These are phyloP conservation scores for Lymantria dispar DNA, from an alignment of 2,888 invertebrate species.

Conservation along the genomic window DNA sequence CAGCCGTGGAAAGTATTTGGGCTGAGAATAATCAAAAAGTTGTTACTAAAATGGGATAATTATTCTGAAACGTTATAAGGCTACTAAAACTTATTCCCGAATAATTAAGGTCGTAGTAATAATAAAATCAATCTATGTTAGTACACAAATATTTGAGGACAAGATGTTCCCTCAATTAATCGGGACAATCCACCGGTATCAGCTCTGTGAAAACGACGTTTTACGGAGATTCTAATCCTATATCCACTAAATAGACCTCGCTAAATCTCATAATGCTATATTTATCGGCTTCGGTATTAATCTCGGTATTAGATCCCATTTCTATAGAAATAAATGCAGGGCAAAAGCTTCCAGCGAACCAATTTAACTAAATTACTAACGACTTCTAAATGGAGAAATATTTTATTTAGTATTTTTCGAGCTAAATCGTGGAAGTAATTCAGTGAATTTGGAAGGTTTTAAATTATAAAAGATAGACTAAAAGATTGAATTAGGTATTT, in stretches of 20 bases:
- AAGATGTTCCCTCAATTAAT: background rate
- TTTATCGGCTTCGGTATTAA: background rate
- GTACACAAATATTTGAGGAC: background rate
- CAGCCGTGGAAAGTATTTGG: too few species aligned
- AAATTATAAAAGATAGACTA: too few species aligned
- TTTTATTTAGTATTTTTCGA: background rate
- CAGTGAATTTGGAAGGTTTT: background rate
- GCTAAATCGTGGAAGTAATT: background rate
- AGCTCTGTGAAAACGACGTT: background rate
- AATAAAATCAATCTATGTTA: background rate
- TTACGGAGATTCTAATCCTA: background rate
- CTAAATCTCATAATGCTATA: background rate
- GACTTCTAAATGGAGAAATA: background rate
- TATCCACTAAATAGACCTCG: conserved; percentile 1
- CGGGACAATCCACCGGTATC: background rate
- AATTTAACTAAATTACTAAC: background rate
- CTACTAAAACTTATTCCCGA: too few species aligned
- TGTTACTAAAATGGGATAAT: too few species aligned
- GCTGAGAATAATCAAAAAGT: too few species aligned
- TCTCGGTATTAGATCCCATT: background rate
- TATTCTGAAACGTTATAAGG: too few species aligned
- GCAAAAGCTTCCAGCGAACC: background rate
- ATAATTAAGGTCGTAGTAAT: background rate
- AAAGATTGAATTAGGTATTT: too few species aligned
- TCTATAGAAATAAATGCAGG: background rate